These are phyloP conservation scores for Synanceia verrucosa DNA, from an alignment of 2,797 vertebrate species.

Conservation along the genomic window DNA sequence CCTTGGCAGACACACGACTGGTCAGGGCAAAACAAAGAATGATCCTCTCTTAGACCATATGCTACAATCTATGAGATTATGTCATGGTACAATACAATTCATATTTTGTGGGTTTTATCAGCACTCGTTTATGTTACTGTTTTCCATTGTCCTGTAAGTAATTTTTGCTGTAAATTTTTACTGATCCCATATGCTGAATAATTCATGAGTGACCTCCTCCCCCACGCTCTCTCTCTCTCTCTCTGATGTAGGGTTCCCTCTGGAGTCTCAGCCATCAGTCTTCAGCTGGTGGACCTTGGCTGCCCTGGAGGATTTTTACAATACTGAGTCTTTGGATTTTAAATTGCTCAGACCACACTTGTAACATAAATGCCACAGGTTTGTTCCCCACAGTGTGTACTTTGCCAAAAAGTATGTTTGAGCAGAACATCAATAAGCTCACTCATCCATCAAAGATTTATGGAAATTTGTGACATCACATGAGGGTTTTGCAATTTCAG, in stretches of 20 bases:
- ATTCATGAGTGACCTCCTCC: background rate
- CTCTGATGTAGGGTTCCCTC: constrained; percentile 52
- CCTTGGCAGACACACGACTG: background rate
- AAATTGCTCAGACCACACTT: constrained; percentile 36
- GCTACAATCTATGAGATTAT: background rate
- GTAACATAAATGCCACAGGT: background rate
- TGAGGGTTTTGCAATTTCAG: background rate
- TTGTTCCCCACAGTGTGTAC: background rate
- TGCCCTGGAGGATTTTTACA: constrained; percentile 48
- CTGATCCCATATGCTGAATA: constrained; percentile 17
- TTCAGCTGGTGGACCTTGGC: constrained; percentile 58
- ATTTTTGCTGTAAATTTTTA: constrained; percentile 15
- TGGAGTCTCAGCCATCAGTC: constrained; percentile 55
- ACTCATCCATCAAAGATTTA: background rate
- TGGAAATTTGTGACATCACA: background rate
- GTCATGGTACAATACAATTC: background rate
- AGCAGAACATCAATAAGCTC: background rate
- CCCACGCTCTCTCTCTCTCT: background rate
- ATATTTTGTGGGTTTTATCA: constrained; percentile 7
- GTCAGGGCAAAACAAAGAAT: background rate
- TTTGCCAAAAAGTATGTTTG: background rate
- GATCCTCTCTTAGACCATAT: background rate
- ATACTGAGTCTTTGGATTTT: constrained; percentile 56
- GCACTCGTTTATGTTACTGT: background rate
- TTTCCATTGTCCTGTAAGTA: constrained; percentile 14